These are phyloP conservation scores for Lipophrys pholis DNA, from an alignment of 2,113 vertebrate genomes.

Conservation along the genomic window DNA sequence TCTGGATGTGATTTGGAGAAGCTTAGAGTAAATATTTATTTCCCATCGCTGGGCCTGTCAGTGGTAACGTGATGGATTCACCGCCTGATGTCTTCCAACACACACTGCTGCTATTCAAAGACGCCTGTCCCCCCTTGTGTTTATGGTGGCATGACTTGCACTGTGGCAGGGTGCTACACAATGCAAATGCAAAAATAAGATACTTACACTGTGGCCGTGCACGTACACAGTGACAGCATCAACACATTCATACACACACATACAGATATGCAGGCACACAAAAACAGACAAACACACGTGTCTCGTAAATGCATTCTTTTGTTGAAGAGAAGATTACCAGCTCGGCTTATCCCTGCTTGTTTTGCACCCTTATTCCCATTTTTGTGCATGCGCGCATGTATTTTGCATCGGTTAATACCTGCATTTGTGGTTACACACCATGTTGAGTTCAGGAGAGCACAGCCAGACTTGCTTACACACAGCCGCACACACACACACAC, in stretches of 20 bases:
- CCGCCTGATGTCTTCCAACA: constrained; percentile 72
- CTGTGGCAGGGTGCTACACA: constrained; percentile 60
- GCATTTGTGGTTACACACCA: constrained; percentile 39
- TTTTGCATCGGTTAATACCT: constrained; percentile 57
- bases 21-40: constrained; percentile 81
- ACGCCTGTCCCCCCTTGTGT: constrained; percentile 55
- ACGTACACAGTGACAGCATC: constrained; percentile 32
- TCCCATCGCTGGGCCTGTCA: constrained; percentile 78
- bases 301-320: constrained; percentile 71
- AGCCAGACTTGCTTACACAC: constrained; percentile 3
- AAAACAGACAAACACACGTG: constrained; percentile 55
- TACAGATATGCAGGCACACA: constrained; percentile 20
- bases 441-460: constrained; percentile 25
- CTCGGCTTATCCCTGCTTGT: constrained; percentile 58
- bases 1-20: constrained; percentile 81
- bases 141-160: constrained; percentile 71
- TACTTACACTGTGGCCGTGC: constrained; percentile 50
- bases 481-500: background rate
- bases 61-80: constrained; percentile 76
- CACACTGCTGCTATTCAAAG: constrained; percentile 74
- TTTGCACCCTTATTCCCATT: constrained; percentile 43
- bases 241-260: constrained; percentile 22
- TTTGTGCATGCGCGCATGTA: background rate
- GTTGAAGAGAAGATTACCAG: constrained; percentile 65
- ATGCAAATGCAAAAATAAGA: constrained; percentile 68